Evolutionary conservation across 2,888 invertebrate species (phyloP).

Genomic region (Cataglyphis livida): DNA sequence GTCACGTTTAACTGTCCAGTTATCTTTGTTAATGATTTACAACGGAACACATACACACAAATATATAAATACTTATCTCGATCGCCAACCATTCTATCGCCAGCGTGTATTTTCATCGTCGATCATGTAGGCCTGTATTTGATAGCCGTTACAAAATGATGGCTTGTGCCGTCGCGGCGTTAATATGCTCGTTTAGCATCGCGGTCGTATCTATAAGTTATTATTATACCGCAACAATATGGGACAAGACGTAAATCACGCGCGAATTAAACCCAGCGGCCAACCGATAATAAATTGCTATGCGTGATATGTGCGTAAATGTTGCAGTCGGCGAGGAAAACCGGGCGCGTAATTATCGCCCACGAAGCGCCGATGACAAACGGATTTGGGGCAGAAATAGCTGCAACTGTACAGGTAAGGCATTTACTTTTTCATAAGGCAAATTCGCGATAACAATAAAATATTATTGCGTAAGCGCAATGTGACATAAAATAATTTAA

Average conservation of each 20-base stretch:
- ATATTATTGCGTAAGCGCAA: not conserved
- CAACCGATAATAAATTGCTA: conserved; percentile 53
- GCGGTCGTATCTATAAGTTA: conserved; percentile 61
- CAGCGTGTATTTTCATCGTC: conserved; percentile 46
- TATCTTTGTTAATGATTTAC: conserved; percentile 68
- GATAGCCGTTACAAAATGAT: conserved; percentile 53
- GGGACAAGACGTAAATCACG: conserved; percentile 67
- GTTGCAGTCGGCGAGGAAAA: conserved; percentile 97
- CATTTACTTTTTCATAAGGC: conserved; percentile 12
- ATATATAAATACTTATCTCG: conserved; percentile 53
- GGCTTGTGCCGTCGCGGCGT: conserved; percentile 53
- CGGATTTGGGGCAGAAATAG: conserved; percentile 98
- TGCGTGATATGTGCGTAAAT: conserved; percentile 41
- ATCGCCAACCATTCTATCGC: conserved; percentile 50
- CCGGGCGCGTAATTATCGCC: conserved; percentile 95
- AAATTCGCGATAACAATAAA: not conserved
- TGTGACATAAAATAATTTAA: not conserved
- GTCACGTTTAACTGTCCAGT: conserved; percentile 45
- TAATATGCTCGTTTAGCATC: conserved; percentile 67
- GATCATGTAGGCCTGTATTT: conserved; percentile 45
- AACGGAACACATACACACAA: conserved; percentile 41
- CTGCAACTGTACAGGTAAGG: conserved; percentile 95
- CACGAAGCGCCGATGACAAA: conserved; percentile 98
- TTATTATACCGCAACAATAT: conserved; percentile 62
- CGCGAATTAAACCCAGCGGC: conserved; percentile 61